Percentiles rank a stretch among this genome's conserved stretches.
Conservation (phyloP, 2,888 invertebrate genomes). For the Calameuta filiformis region DNA sequence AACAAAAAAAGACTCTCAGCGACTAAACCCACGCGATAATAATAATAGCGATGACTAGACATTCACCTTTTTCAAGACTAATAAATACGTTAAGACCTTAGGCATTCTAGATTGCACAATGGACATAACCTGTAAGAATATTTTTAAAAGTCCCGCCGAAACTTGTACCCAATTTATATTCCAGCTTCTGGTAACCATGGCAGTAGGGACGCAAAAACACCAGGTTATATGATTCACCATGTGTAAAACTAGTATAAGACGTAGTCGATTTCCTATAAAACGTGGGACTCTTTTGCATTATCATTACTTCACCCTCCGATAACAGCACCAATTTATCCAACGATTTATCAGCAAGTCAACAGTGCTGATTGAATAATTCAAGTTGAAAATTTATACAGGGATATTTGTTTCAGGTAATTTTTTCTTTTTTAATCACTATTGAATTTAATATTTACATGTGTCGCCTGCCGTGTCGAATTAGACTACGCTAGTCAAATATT, state of each 20-base stretch:
- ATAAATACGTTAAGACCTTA: neutral
- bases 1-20: neutral
- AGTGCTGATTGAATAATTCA: neutral
- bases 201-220: neutral
- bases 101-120: neutral
- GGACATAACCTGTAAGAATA: neutral
- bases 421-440: neutral
- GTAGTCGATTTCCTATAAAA: slow-evolving; percentile 13
- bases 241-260: slow-evolving; percentile 11
- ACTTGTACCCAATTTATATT: neutral
- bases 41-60: neutral
- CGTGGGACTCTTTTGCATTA: slow-evolving; percentile 10
- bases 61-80: neutral
- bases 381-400: neutral
- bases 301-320: slow-evolving; percentile 4
- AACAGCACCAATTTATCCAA: neutral
- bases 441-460: neutral
- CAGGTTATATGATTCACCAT: slow-evolving; percentile 38
- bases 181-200: neutral
- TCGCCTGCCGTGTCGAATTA: neutral
- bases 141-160: neutral
- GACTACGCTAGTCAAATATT: neutral
- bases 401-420: neutral
- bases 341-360: neutral
- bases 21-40: neutral